phyloP scores from a whole-genome alignment of 1,140 invertebrate species.

The Sarcophaga bullata region DNA sequence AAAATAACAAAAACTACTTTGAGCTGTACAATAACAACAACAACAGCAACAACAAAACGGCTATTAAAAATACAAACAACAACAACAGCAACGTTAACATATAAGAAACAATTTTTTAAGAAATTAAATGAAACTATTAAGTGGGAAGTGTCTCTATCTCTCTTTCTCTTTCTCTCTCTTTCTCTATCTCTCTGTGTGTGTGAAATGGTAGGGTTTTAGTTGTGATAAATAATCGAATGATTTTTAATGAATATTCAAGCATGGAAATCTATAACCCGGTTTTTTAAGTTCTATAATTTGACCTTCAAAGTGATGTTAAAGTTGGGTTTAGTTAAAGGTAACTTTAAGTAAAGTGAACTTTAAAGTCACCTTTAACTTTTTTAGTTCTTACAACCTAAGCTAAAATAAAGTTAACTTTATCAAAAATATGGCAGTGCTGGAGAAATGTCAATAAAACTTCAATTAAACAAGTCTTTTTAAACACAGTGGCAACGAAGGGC shows the following conservation, averaged over 20 bases:
- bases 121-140: slow-evolving; percentile 33
- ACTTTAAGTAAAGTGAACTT: no score
- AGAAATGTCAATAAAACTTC: no score
- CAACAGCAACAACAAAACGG: not conserved
- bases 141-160: slow-evolving; percentile 27
- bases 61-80: not conserved
- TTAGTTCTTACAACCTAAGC: no score
- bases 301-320: no score
- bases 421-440: no score
- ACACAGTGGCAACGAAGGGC: no score
- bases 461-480: no score
- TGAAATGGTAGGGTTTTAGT: not conserved
- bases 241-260: not conserved
- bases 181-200: not conserved
- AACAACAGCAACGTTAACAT: not conserved
- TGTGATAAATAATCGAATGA: not conserved
- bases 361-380: no score
- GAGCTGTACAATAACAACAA: not conserved
- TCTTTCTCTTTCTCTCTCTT: not conserved
- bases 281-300: not conserved
- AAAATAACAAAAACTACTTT: not conserved
- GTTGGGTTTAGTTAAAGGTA: no score
- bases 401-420: no score
- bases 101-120: not conserved
- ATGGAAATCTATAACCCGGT: not conserved